Conservation (phyloP, 1,140 invertebrate species). For the Pseudomyrmex concolor region DNA sequence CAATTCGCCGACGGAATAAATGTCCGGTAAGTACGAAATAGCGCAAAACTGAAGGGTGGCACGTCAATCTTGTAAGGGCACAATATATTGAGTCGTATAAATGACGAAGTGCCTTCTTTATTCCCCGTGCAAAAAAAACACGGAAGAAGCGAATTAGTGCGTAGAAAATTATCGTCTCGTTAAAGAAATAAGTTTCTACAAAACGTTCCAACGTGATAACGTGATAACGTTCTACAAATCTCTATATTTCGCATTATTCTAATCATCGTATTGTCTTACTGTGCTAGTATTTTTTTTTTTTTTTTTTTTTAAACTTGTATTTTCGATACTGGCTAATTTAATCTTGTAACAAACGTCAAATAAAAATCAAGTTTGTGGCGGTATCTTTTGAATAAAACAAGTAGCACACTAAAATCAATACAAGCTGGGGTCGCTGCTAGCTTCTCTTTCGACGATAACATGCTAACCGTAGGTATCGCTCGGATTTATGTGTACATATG, state of each 20-base stretch:
- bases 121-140: not conserved
- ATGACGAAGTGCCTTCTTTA: not conserved
- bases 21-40: constrained; percentile 49
- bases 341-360: no score
- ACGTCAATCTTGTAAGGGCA: constrained; percentile 20
- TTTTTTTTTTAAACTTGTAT: not conserved
- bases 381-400: constrained; percentile 6
- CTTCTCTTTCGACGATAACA: not conserved
- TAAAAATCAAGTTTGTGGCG: constrained; percentile 25
- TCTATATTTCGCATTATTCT: no score
- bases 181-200: no score
- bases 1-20: constrained; percentile 42
- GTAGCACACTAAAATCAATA: constrained; percentile 1
- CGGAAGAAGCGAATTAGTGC: no score
- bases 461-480: constrained; percentile 4
- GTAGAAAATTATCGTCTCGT: no score
- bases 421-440: not conserved
- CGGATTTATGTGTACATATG: not conserved
- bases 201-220: no score
- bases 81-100: constrained; percentile 19
- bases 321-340: no score
- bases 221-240: no score
- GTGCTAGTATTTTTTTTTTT: no score
- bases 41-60: not conserved
- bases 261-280: no score